phyloP scores from a whole-genome alignment of 2,113 vertebrate species.

The Cyanoramphus novaezelandiae region DNA sequence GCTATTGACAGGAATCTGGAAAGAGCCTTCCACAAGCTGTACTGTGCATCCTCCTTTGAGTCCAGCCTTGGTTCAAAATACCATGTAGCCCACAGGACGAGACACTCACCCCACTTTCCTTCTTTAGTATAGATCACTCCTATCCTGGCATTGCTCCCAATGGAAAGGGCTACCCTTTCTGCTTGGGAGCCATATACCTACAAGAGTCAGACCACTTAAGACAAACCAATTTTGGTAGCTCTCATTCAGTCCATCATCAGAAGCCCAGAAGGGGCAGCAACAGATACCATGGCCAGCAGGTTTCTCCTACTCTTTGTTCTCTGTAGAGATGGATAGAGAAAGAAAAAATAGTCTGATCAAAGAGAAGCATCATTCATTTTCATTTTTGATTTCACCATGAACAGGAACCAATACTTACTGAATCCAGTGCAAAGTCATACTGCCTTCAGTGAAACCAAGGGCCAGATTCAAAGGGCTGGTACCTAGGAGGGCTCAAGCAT shows the following conservation, averaged over 20 bases:
- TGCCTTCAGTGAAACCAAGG: not conserved
- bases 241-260: not conserved
- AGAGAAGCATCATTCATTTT: not conserved
- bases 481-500: not conserved
- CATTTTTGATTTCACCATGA: not conserved
- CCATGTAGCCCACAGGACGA: not conserved
- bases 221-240: not conserved
- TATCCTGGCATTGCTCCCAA: not conserved
- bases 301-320: not conserved
- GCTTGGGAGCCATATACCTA: not conserved
- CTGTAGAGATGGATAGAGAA: not conserved
- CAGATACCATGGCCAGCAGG: not conserved
- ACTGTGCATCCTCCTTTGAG: not conserved
- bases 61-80: not conserved
- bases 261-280: not conserved
- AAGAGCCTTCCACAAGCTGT: not conserved
- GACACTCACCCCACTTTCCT: not conserved
- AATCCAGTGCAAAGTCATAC: not conserved
- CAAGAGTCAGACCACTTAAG: not conserved
- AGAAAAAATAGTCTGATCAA: not conserved
- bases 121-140: not conserved
- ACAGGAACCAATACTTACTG: not conserved
- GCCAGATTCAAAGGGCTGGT: not conserved
- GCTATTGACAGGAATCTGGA: slow-evolving; percentile 3
- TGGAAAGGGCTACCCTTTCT: not conserved